Base-by-base conservation (phyloP, 2,888 invertebrate species). In the Poecilus cupreus region DNA sequence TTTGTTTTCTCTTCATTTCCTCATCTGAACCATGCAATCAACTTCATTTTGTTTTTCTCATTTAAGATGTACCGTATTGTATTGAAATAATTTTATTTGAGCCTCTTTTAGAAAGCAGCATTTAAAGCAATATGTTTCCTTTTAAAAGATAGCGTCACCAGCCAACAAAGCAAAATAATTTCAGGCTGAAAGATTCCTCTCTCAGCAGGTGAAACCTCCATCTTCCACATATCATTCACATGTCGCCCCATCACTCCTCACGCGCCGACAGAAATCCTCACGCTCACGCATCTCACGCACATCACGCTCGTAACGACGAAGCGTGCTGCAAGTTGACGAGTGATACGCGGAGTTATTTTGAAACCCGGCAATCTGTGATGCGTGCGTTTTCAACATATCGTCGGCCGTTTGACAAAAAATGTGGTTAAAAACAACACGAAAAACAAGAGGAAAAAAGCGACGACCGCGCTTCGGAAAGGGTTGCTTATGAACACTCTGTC, bases 311-410 rank as follows among this genome's bases (percentile, higher is more conserved):
- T 60, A 54, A 22, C 54, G 54, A 60, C 60, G 60, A 60, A 18
- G 22, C 26, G 60, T 26, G 70, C 39, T 32, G 24, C 60, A 51
- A 8, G 51, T n/a, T 51, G 57, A 32, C 18, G 57, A 57, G 37
- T 16, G 76, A 76, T 51, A 75, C 75, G 26, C 16, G 43, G 37
- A 76, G 54, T 51, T 57, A 76, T 76, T 76, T 76, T 76, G 18
- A 76, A 76, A 76, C 51, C 18, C 76, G 51, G 76, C 76, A 76
- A 76, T 76, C 76, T 76, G 76, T 76, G 76, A 54, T 76, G 76
- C 76, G 76, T 76, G 18, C n/a, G 76, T 57, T 54, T 54, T 76
- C 37, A 76, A 54, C 54, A 76, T 37, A 76, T 76, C 57, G 51
- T 51, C 75, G 13, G 57, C 18, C 32, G 54, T 76, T 76, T 76